Conservation (phyloP, 2,888 invertebrate genomes). For the Zygogramma bicolorata region DNA sequence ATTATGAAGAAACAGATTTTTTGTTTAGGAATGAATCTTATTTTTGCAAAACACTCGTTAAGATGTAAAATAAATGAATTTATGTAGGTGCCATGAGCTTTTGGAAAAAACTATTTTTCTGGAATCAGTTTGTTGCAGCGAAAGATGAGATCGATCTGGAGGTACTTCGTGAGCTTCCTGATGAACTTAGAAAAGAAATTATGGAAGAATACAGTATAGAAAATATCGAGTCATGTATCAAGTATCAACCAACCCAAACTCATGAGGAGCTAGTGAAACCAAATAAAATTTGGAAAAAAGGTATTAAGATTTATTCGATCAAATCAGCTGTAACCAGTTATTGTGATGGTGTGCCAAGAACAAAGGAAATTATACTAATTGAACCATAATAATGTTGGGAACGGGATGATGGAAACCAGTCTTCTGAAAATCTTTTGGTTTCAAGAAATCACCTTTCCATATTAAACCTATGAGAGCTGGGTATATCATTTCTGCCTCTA, state of each 20-base stretch:
- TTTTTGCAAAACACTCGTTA: no score
- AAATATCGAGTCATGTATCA: not conserved
- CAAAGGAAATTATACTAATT: no score
- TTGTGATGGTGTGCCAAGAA: not conserved
- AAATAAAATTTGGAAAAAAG: not conserved
- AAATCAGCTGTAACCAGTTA: not conserved
- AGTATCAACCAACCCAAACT: not conserved
- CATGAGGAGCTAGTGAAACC: not conserved
- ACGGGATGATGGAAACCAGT: no score
- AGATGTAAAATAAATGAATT: no score
- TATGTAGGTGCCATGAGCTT: no score
- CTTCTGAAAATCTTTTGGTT: no score
- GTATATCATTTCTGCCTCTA: no score
- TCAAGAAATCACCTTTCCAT: no score
- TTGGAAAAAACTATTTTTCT: not conserved
- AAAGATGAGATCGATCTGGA: constrained; percentile 69
- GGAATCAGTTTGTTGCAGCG: constrained; percentile 13
- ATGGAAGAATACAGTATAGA: constrained; percentile 65
- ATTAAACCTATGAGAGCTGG: no score
- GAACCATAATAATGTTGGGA: no score
- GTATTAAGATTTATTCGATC: constrained; percentile 1
- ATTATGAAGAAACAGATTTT: no score
- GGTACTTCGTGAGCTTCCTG: constrained; percentile 73
- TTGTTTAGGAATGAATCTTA: no score
- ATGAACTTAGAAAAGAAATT: constrained; percentile 73